A percentile compares a stretch with the other conserved stretches of the same genome.
These are phyloP conservation scores for Corella eumyota DNA, from an alignment of 23 tunicate species.

Conservation along the genomic window DNA sequence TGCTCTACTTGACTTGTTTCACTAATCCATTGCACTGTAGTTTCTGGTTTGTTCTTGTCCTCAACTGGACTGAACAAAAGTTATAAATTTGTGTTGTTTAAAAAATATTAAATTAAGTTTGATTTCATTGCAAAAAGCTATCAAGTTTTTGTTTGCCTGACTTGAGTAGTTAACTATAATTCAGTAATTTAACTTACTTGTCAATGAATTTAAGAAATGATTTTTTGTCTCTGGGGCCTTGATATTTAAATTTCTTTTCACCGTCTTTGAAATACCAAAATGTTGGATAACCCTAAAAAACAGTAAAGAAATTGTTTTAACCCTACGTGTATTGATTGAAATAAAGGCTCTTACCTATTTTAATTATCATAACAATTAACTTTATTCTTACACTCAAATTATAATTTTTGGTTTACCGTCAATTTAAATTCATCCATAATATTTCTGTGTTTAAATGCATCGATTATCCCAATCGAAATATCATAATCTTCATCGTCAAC, in stretches of 20 bases:
- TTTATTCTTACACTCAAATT: not conserved
- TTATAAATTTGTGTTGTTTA: not conserved
- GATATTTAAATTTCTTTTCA: conserved; percentile 44
- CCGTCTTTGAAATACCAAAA: conserved; percentile 62
- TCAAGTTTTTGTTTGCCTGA: too few relatives aligned
- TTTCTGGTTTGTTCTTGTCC: not conserved
- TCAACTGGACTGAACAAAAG: not conserved
- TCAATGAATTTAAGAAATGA: conserved; percentile 40
- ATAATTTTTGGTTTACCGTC: not conserved
- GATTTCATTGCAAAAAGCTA: not conserved
- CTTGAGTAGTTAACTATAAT: not conserved
- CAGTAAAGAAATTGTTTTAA: not conserved
- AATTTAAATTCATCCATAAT: conserved; percentile 23
- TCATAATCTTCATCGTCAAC: conserved; percentile 54
- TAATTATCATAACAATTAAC: too few relatives aligned
- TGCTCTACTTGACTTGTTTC: conserved; percentile 53
- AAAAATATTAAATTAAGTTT: not conserved
- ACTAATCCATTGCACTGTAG: conserved; percentile 31
- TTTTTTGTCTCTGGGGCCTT: conserved; percentile 29
- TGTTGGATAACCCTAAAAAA: conserved; percentile 74
- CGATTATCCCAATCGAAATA: conserved; percentile 38
- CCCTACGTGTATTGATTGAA: too few relatives aligned
- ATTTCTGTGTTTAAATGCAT: conserved; percentile 24
- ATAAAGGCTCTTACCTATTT: too few relatives aligned
- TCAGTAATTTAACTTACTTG: conserved; percentile 21